Percentiles rank a stretch among this genome's conserved stretches.
Evolutionary conservation across 64 coral and sea anemone species (phyloP).

Genomic region (Hydrozoanthus tunicans): DNA sequence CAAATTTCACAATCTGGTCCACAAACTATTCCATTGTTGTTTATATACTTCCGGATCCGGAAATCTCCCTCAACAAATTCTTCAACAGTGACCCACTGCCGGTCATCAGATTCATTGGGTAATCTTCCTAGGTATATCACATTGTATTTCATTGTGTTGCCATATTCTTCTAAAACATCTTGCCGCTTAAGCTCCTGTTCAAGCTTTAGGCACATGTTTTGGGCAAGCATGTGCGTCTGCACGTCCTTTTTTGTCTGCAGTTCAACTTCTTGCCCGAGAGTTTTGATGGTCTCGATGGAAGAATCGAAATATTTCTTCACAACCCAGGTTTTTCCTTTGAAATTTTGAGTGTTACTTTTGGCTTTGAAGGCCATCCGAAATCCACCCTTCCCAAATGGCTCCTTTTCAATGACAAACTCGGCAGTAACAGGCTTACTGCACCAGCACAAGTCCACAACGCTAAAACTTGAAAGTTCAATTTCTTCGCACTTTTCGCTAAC

Average conservation of each 20-base stretch:
- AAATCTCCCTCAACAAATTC: constrained; percentile 12
- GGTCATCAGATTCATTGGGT: neutral
- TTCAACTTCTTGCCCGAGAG: constrained; percentile 9
- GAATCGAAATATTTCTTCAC: constrained; percentile 16
- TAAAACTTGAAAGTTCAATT: constrained; percentile 12
- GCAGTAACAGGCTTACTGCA: constrained; percentile 16
- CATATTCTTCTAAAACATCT: neutral
- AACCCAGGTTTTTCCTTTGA: constrained; percentile 10
- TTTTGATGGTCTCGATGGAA: constrained; percentile 13
- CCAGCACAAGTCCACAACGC: constrained; percentile 4
- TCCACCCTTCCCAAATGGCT: neutral
- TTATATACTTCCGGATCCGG: neutral
- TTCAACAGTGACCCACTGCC: neutral
- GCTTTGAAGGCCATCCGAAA: constrained; percentile 25
- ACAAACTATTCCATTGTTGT: neutral
- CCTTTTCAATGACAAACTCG: constrained; percentile 3
- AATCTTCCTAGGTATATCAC: neutral
- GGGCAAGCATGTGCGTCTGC: constrained; percentile 34
- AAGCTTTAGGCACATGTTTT: constrained; percentile 27
- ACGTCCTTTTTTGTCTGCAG: constrained; percentile 17
- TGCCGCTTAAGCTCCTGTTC: constrained; percentile 16
- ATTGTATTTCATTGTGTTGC: neutral
- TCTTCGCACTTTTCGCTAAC: neutral
- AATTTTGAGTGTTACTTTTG: neutral
- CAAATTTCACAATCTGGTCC: neutral